Evolutionary conservation across 2,113 vertebrate genomes (phyloP), one percentile per base, ranked within the genome.

Genomic region (Sitta europaea): DNA sequence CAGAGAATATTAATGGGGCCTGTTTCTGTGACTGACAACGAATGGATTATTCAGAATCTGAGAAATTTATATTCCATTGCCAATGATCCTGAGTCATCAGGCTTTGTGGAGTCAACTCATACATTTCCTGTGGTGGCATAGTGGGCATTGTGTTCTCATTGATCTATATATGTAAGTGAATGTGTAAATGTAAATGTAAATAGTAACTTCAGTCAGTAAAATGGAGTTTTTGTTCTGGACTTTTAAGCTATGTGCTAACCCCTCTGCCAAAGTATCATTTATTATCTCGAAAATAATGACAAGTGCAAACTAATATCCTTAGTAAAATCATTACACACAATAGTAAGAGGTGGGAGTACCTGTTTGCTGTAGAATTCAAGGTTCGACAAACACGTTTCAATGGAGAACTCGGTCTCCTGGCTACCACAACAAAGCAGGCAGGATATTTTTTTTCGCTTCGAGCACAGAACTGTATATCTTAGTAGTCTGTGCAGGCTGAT

Each of bases 341-440:
- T 53, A 78, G 23, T 29, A 71, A 75, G 70, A 92, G 61, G 58
- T 87, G 74, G 62, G 57, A 78, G 61, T 91, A 95, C 65, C 73
- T 92, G 65, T 66, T 83, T 90, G 74, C 71, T 62, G 15, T 25
- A 83, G 63, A 88, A 76, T 76, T 80, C 82, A 92, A 71, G 58
- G 85, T 72, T 83, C 0, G 2, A 70, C 82, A 90, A 83, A 57
- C 72, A 80, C 40, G 1, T 88, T 90, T 96, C 59, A 74, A 51
- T 70, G 77, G 73, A 86, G 74, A 91, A 54, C 31, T 81, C 6
- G 1, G 78, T 90, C 85, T 96, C 78, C 85, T 61, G 78, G 63
- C 92, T 96, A 77, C 85, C 82, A 83, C 72, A 93, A 84, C 85
- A 94, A 88, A 95, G 85, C 71, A 86, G 59, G 68, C 40, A 77